phyloP scores from a whole-genome alignment of 2,113 vertebrate genomes.

The Hippocampus zosterae region DNA sequence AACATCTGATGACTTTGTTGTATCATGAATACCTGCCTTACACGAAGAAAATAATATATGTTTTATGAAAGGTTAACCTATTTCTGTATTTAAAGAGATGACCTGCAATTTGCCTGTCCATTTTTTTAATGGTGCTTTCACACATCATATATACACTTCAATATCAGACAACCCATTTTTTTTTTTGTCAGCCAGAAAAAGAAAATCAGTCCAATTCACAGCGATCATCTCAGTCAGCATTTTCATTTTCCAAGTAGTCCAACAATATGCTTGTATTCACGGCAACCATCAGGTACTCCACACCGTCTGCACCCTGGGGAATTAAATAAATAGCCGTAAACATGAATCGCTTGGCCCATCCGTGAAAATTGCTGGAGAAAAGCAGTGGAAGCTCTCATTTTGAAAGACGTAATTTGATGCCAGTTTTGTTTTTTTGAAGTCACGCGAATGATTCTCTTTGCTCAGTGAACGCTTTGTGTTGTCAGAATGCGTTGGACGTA shows the following conservation, averaged over 20 bases:
- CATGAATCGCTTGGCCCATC: background rate
- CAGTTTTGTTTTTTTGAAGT: no score
- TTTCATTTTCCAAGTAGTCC: conserved; percentile 87
- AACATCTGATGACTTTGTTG: background rate
- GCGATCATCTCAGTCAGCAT: conserved; percentile 66
- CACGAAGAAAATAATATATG: conserved; percentile 40
- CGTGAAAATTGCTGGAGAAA: background rate
- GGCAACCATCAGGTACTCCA: conserved; percentile 88
- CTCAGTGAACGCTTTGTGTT: background rate
- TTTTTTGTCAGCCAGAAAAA: background rate
- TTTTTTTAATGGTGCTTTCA: conserved; percentile 27
- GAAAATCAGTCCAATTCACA: background rate
- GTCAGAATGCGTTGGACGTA: background rate
- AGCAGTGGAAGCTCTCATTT: no score
- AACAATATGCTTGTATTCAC: conserved; percentile 81
- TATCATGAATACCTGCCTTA: conserved; percentile 42
- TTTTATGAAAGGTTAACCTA: conserved; percentile 51
- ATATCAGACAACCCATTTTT: background rate
- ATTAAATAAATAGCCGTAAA: conserved; percentile 2
- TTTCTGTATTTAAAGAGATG: conserved; percentile 52
- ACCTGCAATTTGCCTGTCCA: conserved; percentile 39
- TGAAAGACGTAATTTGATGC: no score
- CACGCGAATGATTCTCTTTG: no score
- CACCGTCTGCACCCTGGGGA: conserved; percentile 85
- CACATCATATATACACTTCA: background rate